Percentiles rank a stretch among this genome's conserved stretches.
phyloP scores from a whole-genome alignment of 2,113 vertebrate genomes.

The Sula dactylatra region DNA sequence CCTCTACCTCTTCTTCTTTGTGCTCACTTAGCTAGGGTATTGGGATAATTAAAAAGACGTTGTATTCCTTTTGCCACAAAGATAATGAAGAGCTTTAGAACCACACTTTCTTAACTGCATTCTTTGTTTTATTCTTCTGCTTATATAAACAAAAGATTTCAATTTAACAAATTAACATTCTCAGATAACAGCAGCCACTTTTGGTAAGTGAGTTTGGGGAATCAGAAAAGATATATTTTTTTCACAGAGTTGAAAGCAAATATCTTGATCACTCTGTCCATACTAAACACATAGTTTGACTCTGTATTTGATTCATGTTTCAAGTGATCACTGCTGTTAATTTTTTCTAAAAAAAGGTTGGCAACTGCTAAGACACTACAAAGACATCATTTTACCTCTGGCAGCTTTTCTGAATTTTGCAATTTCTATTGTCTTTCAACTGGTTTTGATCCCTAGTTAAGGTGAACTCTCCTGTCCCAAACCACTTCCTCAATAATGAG shows the following conservation, averaged over 20 bases:
- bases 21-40: slow-evolving; percentile 33
- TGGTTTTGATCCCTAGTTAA: neutral
- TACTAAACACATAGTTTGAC: neutral
- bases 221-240: neutral
- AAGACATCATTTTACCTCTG: neutral
- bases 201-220: neutral
- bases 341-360: neutral
- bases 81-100: slow-evolving; percentile 33
- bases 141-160: neutral
- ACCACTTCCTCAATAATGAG: neutral
- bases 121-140: neutral
- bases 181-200: neutral
- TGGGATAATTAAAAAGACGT: slow-evolving; percentile 30
- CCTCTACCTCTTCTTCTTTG: slow-evolving; percentile 48
- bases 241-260: neutral
- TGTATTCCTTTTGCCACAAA: slow-evolving; percentile 30
- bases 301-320: neutral
- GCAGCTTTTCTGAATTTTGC: neutral
- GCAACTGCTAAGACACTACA: neutral
- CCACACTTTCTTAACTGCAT: neutral
- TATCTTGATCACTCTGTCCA: neutral
- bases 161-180: neutral
- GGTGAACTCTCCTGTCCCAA: neutral
- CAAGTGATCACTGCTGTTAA: neutral
- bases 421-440: neutral